Evolutionary conservation across 2,113 vertebrate species (phyloP), one percentile per base, ranked within the genome.

Genomic region (Myxocyprinus asiaticus): DNA sequence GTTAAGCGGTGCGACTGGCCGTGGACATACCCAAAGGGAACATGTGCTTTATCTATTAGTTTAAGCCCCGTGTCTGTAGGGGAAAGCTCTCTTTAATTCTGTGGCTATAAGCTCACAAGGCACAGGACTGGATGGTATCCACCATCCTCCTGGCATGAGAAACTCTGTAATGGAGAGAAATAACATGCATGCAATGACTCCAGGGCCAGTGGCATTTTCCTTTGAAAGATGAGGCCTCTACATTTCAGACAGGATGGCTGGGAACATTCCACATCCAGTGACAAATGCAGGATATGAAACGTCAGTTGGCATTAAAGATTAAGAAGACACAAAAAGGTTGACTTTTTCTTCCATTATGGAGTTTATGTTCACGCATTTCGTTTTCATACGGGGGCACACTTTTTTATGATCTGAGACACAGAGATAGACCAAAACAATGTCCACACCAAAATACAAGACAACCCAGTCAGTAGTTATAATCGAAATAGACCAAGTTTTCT

Each of bases 41-140:
- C 71, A 82, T 82, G 44, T 83, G 84, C 66, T 83, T 81, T 81
- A 62, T 78, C 67, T 82, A 79, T 85, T 80, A 79, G 10, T 63
- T 74, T 50, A 75, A 75, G 64, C 53, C 9, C 55, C 11, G 45
- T 62, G 63, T 67, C 66, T 55, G 64, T 75, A 67, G 55, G 55
- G n/a, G 15, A 15, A 51, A 62, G 69, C 55, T 22, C 9, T 22
- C 62, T 17, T n/a, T n/a, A 1, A 33, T 15, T 65, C 76, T 73
- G 76, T 67, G 81, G 81, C 62, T 74, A 33, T 33, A 67, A 77
- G 43, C 75, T 82, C 76, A 59, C 44, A 50, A 72, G 22, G 59
- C 59, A 77, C 4, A 65, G 11, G 2, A 51, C 62, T 63, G 75
- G 75, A 66, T 50, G 75, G 64, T 56, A 72, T 72, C 59, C 62